phyloP scores from a whole-genome alignment of 2,113 vertebrate genomes.

The Ariopsis seemanni region DNA sequence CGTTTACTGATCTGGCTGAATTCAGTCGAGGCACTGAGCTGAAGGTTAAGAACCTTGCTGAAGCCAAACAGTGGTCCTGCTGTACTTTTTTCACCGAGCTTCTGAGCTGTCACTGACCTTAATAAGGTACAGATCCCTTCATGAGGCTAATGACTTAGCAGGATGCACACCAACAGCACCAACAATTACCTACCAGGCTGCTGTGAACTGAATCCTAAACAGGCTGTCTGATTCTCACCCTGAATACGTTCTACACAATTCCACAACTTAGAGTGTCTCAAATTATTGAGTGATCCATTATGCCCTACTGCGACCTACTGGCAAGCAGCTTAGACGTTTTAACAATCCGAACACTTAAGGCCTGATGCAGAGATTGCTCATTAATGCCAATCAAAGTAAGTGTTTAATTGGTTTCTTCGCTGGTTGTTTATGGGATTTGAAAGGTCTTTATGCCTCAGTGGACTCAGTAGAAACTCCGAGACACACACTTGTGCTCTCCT shows the following conservation, averaged over 20 bases:
- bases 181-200: neutral
- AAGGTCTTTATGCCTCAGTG: conserved; percentile 28
- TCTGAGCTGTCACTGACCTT: neutral
- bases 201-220: neutral
- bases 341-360: conserved; percentile 22
- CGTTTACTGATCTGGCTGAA: neutral
- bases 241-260: neutral
- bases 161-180: neutral
- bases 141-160: neutral
- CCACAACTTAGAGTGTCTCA: neutral
- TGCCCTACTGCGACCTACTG: neutral
- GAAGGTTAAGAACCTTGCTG: neutral
- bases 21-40: neutral
- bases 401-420: conserved; percentile 42
- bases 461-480: conserved; percentile 1
- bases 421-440: conserved; percentile 39
- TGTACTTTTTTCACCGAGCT: neutral
- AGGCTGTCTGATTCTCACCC: neutral
- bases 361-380: conserved; percentile 19
- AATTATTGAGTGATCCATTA: conserved; percentile 5
- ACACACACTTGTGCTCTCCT: conserved; percentile 8
- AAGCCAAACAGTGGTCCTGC: neutral
- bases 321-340: neutral
- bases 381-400: conserved; percentile 47
- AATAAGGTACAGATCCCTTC: neutral